Percentiles rank a stretch among this genome's conserved stretches.
Evolutionary conservation across 2,113 vertebrate genomes (phyloP).

Genomic region (Alligator sinensis): DNA sequence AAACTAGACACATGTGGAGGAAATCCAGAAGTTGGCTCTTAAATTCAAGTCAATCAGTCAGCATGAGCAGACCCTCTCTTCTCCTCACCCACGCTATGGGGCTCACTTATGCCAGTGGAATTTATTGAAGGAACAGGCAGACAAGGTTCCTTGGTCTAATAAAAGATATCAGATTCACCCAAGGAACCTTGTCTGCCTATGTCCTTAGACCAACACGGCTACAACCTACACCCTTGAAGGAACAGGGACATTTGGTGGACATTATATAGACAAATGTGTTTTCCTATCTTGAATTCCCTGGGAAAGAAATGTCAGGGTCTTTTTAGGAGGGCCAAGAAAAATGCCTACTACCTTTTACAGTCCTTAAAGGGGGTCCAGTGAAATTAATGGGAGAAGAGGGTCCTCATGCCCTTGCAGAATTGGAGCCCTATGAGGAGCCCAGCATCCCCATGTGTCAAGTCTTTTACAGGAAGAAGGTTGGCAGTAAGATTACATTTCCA

Average conservation of each 20-base stretch:
- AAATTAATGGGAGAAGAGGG: background rate
- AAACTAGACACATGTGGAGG: background rate
- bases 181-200: too few relatives aligned
- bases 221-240: background rate
- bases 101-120: background rate
- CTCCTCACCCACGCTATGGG: too few relatives aligned
- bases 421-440: background rate
- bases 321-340: background rate
- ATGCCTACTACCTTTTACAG: background rate
- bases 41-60: background rate
- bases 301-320: background rate
- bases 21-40: background rate
- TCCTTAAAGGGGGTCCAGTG: background rate
- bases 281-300: background rate
- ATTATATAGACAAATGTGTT: background rate
- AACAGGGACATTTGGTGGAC: background rate
- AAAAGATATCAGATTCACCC: too few relatives aligned
- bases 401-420: fast-evolving
- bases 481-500: background rate
- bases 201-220: background rate
- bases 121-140: background rate
- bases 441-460: background rate
- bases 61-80: background rate
- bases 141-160: too few relatives aligned
- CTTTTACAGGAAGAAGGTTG: background rate